Evolutionary conservation across 2,113 vertebrate genomes (phyloP).

Genomic region (Gopherus flavomarginatus): DNA sequence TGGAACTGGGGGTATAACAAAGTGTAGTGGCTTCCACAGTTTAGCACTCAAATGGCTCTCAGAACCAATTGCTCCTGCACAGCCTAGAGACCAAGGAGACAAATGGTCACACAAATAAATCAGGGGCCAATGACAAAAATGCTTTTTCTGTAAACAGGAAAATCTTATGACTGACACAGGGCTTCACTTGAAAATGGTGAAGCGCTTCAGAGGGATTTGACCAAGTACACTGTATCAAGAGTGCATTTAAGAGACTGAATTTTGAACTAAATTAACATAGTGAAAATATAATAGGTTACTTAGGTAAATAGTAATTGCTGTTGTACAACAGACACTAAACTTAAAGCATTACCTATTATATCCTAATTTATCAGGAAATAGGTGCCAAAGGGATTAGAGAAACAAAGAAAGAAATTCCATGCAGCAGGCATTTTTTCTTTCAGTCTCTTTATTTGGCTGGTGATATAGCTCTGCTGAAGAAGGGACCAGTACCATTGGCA

Average conservation of each 20-base stretch:
- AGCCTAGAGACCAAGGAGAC: background rate
- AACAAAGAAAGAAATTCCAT: background rate
- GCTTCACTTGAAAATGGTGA: constrained; percentile 39
- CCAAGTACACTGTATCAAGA: constrained; percentile 13
- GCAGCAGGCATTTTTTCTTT: background rate
- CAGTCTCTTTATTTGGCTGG: background rate
- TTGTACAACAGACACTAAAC: constrained; percentile 40
- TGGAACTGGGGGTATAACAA: background rate
- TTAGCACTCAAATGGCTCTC: background rate
- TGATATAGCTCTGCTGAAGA: background rate
- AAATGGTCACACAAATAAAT: constrained; percentile 18
- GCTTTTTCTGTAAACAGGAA: constrained; percentile 58
- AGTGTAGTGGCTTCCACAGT: constrained; percentile 27
- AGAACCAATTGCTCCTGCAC: background rate
- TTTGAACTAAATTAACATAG: constrained; percentile 39
- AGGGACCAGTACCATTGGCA: background rate
- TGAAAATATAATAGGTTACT: constrained; percentile 34
- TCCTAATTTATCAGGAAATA: constrained; percentile 48
- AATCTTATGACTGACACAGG: constrained; percentile 11
- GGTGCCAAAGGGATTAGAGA: constrained; percentile 16
- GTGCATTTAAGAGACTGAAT: constrained; percentile 18
- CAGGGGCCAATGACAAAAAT: constrained; percentile 40
- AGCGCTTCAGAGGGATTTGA: constrained; percentile 15
- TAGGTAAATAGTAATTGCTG: constrained; percentile 21
- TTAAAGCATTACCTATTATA: constrained; percentile 22